A percentile compares a stretch with the other conserved stretches of the same genome.
phyloP scores from a whole-genome alignment of 2,113 vertebrate species.

The Acanthochromis polyacanthus region DNA sequence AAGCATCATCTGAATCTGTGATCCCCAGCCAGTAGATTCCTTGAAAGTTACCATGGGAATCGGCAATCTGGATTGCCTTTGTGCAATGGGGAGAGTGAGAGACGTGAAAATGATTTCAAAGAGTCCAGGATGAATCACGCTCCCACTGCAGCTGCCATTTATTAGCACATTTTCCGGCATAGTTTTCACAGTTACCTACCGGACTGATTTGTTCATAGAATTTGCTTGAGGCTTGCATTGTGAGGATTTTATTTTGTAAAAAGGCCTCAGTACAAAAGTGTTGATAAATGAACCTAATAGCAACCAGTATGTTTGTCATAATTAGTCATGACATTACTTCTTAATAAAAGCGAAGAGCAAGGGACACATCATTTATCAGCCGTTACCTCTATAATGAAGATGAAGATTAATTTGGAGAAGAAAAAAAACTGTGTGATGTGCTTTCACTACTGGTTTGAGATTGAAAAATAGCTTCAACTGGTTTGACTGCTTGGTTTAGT shows the following conservation, averaged over 20 bases:
- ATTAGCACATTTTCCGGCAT: slow-evolving; percentile 63
- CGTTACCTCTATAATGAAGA: slow-evolving; percentile 49
- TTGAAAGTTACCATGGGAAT: slow-evolving; percentile 76
- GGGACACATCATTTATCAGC: slow-evolving; percentile 46
- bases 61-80: slow-evolving; percentile 72
- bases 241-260: slow-evolving; percentile 12
- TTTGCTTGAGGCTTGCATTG: slow-evolving; percentile 26
- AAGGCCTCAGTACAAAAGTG: slow-evolving; percentile 38
- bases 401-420: slow-evolving; percentile 24
- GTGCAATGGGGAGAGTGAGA: slow-evolving; percentile 61
- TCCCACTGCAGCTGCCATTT: slow-evolving; percentile 67
- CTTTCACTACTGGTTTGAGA: not conserved
- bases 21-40: slow-evolving; percentile 73
- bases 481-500: slow-evolving; percentile 2
- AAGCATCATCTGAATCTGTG: slow-evolving; percentile 59
- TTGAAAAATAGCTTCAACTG: not conserved
- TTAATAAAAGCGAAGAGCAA: slow-evolving; percentile 35
- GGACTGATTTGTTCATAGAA: slow-evolving; percentile 22
- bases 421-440: not conserved
- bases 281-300: slow-evolving; percentile 40
- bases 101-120: slow-evolving; percentile 80
- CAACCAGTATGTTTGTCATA: slow-evolving; percentile 44
- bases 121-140: slow-evolving; percentile 74
- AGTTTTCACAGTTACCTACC: slow-evolving; percentile 30
- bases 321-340: slow-evolving; percentile 42